These are phyloP conservation scores for Salticus scenicus DNA, from an alignment of 2,888 invertebrate species.

Conservation along the genomic window DNA sequence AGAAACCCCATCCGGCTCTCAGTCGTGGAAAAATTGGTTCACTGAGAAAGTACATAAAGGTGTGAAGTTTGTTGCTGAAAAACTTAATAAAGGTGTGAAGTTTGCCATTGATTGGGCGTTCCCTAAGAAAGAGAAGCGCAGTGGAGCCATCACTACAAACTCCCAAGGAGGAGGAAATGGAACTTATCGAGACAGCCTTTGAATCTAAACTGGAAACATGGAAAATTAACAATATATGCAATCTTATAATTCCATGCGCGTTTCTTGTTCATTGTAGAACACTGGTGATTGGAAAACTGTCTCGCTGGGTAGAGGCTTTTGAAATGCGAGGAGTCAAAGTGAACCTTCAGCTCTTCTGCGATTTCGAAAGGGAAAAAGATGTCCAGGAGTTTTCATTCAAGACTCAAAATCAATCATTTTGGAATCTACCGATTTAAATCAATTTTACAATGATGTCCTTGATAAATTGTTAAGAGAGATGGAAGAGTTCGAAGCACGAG, in stretches of 20 bases:
- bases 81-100: too few species aligned
- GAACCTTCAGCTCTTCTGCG: slow-evolving; percentile 18
- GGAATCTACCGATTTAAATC: background rate
- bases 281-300: background rate
- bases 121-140: background rate
- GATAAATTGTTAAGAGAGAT: slow-evolving; percentile 21
- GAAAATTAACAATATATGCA: slow-evolving; percentile 13
- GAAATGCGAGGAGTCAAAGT: background rate
- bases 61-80: background rate
- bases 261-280: background rate
- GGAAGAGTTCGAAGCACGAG: slow-evolving; percentile 4
- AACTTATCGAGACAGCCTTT: slow-evolving; percentile 13
- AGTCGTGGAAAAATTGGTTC: too few species aligned
- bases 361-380: background rate
- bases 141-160: too few species aligned
- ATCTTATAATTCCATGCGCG: background rate
- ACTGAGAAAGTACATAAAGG: background rate
- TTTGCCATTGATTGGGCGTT: too few species aligned
- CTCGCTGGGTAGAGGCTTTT: background rate
- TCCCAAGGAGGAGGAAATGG: background rate
- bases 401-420: background rate
- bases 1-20: too few species aligned
- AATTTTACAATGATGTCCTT: background rate
- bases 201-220: background rate
- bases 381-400: background rate